Base-by-base conservation (phyloP, 1,140 invertebrate genomes). In the Drosophila sp. region DNA sequence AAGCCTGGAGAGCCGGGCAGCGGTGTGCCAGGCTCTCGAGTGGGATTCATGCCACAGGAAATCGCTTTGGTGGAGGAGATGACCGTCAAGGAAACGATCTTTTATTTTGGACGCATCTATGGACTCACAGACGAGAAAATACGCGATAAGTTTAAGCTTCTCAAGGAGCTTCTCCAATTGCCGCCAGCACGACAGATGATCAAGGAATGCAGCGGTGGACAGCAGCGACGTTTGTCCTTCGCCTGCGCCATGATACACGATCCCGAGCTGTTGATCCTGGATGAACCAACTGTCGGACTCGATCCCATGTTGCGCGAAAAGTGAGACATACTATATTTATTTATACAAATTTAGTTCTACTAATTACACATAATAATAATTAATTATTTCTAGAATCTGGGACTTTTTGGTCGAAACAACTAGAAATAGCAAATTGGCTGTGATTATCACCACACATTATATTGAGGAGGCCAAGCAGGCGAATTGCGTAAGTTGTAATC, bases 361-460 rank as follows among this genome's bases (percentile, higher is more conserved):
- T 11, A 2, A 6, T 61, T 48, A 0, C 7, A 11, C 21, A 6
- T 40, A 7, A 59, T 7, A 14, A 8, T 9, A 2, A n/a, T n/a
- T n/a, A n/a, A n/a, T n/a, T 13, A 27, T 36, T 56, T 5, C 63
- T 92, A 98, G 97, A 72, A 98, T 99, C 80, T 99, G 98, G 98
- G 94, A 97, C 29, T 96, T 97, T 90, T 93, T 99, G 16, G 93
- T 96, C 0, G 94, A 96, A 58, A 93, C 98, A 8, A 95, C 97
- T 8, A 92, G 93, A 67, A 94, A 94, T 65, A 93, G 94, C 21
- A 94, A 94, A 13, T 95, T 95, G 38, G 95, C 96, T 0, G 94
- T 97, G 27, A 95, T 99, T 40, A 98, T 99, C 43, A 99, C 97
- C 0, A 99, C 97, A 8, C 97, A 99, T 93, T 99, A 99, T 82